Percentiles rank a stretch among this genome's conserved stretches.
Conservation (phyloP, 2,797 vertebrate genomes). For the Pipistrellus pipistrellus region DNA sequence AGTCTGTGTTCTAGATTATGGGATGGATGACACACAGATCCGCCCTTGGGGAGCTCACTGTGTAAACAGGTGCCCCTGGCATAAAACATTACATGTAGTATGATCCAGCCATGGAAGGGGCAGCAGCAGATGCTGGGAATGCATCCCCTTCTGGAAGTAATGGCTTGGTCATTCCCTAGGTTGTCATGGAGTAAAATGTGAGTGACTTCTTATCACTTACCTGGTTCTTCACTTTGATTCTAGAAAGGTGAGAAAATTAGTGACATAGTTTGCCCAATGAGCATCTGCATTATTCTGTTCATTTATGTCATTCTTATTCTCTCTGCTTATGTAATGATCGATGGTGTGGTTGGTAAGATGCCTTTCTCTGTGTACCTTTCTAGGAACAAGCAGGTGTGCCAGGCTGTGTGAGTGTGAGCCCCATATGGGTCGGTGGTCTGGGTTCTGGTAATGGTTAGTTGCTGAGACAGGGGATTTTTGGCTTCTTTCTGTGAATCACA, state of each 20-base stretch:
- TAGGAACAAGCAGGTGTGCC: conserved; percentile 7
- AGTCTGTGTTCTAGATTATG: neutral
- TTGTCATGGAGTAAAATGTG: neutral
- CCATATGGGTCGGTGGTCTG: neutral
- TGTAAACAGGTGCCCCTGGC: neutral
- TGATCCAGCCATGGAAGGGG: too few species aligned
- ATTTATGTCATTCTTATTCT: conserved; percentile 16
- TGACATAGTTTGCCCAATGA: conserved; percentile 18
- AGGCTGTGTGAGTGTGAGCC: neutral
- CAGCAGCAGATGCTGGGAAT: neutral
- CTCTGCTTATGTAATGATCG: conserved; percentile 29
- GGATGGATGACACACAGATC: neutral
- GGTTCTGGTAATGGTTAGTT: neutral
- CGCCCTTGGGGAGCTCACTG: neutral
- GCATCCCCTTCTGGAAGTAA: neutral
- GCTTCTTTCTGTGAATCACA: neutral
- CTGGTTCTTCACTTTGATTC: conserved; percentile 66
- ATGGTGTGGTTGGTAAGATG: neutral
- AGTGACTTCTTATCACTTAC: neutral
- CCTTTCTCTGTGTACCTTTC: conserved; percentile 42
- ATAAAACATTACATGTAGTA: too few species aligned
- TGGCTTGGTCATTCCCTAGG: neutral
- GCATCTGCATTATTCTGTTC: conserved; percentile 31
- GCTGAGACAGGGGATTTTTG: neutral
- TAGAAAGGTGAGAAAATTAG: conserved; percentile 61